Base-by-base conservation (phyloP, 2,888 invertebrate species). In the Amphipyra tragopoginis region DNA sequence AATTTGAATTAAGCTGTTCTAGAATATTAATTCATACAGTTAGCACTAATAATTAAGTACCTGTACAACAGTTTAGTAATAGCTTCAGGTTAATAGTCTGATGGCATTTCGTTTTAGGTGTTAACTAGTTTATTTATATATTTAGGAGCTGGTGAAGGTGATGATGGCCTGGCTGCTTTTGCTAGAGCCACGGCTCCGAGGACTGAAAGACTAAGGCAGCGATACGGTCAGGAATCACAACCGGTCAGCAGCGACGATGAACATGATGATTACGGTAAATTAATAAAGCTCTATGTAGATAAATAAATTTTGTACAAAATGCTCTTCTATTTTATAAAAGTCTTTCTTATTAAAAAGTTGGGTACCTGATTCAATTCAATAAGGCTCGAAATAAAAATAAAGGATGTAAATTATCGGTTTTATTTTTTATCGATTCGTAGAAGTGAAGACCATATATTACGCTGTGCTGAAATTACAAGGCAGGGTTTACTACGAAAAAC, bases 111-210 rank as follows among this genome's bases (percentile, higher is more conserved):
- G 36, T 9, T 39, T 9, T 7, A 10, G 13, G 8, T 36, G 14
- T 21, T 14, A 38, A 39, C 10, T 34, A 0, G 9, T 15, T 29
- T 39, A 5, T 36, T 29, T 52, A 4, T 42, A n/a, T 13, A 13
- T 33, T 33, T 29, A 81, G 96, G 96, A 0, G 93, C 94, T 6
- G 94, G 94, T 34, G 96, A 96, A 42, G 96, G 96, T 11, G 98
- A 98, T 77, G 98, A 98, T 79, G 98, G 98, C 47, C 87, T 98
- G 40, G 97, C 97, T 0, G 97, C 97, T 50, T 98, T 98, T 83
- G 98, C 98, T 0, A 97, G 98, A 75, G 98, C 98, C 65, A 97
- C 98, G 72, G 97, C 97, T 0, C 96, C 97, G 3, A 95, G 98
- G 42, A 98, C 97, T 5, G 98, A 98, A 83, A 95, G 98, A 68